phyloP scores from a whole-genome alignment of 2,113 vertebrate species.

The Plestiodon gilberti region DNA sequence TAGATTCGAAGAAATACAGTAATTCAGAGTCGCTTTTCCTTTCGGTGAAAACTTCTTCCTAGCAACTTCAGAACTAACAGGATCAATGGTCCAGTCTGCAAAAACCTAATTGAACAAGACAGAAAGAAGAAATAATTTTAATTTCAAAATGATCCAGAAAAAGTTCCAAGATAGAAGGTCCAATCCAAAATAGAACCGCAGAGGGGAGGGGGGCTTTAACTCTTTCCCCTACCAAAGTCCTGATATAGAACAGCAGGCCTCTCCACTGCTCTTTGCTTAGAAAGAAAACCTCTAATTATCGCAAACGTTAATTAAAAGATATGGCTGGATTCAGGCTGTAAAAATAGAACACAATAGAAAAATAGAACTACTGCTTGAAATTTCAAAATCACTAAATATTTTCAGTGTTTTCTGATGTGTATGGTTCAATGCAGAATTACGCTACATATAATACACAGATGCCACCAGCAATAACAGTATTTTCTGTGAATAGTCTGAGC shows the following conservation, averaged over 20 bases:
- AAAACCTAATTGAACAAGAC: not conserved
- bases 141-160: not conserved
- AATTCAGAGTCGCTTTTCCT: not conserved
- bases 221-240: too few species aligned
- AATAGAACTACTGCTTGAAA: constrained; percentile 32
- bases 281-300: too few species aligned
- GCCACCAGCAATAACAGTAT: constrained; percentile 40
- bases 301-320: too few species aligned
- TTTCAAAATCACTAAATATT: constrained; percentile 45
- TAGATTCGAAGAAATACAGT: too few species aligned
- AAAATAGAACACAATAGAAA: constrained; percentile 22
- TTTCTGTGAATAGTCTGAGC: constrained; percentile 69
- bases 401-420: constrained; percentile 35
- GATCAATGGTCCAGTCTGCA: not conserved
- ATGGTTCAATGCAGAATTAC: constrained; percentile 56
- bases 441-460: constrained; percentile 40
- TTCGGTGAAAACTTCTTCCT: not conserved
- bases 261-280: too few species aligned
- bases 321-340: not conserved
- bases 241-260: too few species aligned
- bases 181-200: too few species aligned
- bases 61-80: not conserved
- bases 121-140: not conserved
- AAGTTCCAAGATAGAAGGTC: too few species aligned
- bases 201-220: too few species aligned